Base-by-base conservation (phyloP, 2,797 vertebrate genomes). In the Epinephelus coioides region DNA sequence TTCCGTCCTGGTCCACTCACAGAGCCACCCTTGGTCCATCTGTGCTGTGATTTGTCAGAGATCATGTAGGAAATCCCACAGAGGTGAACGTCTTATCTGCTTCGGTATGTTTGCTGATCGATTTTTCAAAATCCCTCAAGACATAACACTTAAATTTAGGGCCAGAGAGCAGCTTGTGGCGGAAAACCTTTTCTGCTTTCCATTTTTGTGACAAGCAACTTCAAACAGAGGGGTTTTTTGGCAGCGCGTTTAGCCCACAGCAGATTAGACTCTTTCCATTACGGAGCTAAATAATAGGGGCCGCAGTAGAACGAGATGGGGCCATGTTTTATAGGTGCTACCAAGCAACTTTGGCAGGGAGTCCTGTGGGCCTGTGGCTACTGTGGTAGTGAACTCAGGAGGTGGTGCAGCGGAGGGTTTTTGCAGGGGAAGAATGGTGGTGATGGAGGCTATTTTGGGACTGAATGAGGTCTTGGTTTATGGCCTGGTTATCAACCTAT, bases 261-360 rank as follows among this genome's bases (percentile, higher is more conserved):
- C 70, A 87, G 82, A 89, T 93, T 89, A 79, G 84, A 84, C 76
- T 91, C 79, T 92, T 92, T 91, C 90, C 90, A 92, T 94, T 88
- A 92, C 84, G 4, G 76, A 84, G 70, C 76, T 87, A 89, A 93
- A 93, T 91, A 90, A 94, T 88, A 89, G 88, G 81, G 90, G 81
- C 79, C 25, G 54, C 38, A 19, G 73, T 74, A 74, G 86, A 88
- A 80, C 34, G 76, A 90, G 87, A 89, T 69, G 85, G 85, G 89
- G 82, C 67, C 75, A 5, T 66, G 80, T 85, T 93, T 94, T 92
- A 93, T 92, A 91, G 88, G 89, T 93, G 91, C 89, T 91, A 91
- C 87, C 85, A 78, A 80, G 81, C 73, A 86, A 62, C 88, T 85
- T 82, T 93, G 88, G 89, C 90, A 85, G 73, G 57, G 71, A 83